Base-by-base conservation (phyloP, 2,888 invertebrate genomes). In the Apotomis capreana region DNA sequence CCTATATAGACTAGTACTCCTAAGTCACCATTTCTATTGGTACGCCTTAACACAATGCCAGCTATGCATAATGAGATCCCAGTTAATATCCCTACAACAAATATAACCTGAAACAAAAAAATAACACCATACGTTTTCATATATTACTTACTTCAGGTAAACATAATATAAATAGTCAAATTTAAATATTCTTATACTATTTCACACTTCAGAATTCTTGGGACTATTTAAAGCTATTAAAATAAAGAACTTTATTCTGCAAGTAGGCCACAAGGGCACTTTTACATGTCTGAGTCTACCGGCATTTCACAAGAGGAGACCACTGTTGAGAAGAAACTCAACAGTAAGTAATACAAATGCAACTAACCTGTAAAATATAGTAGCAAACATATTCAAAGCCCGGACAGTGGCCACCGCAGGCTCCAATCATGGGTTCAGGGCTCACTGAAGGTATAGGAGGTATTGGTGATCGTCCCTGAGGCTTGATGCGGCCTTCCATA, bases 351-450 rank as follows among this genome's bases (percentile, higher is more conserved):
- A 6, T 8, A 44, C 10, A 3, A 49, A 49, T 49, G 40, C 13
- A 61, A 74, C 69, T 79, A 81, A 95, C 95, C 94, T 95, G 95
- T 81, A 95, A 90, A 81, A 95, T 95, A 85, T 95, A 95, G 87
- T 95, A 95, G 89, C 95, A 95, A 78, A 95, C 95, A 91, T 95
- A 95, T 91, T 95, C 95, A 90, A 95, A 95, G 76, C 95, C 95
- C 76, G 95, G 95, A 77, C 95, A 95, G 82, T 95, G 95, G 4
- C 95, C 95, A 10, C 95, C 95, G 84, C 95, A 95, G 37, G 95
- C 95, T 75, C 95, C 94, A 74, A 95, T 94, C 60, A 94, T 94
- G 65, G 94, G 94, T 71, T 94, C 94, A 74, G 94, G 93, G 77
- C 90, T 93, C 13, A 86, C 84, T 6, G 92, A 88, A 6, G 88